These are phyloP conservation scores for Drosophila trapezifrons DNA, from an alignment of 1,140 invertebrate genomes.

Conservation along the genomic window DNA sequence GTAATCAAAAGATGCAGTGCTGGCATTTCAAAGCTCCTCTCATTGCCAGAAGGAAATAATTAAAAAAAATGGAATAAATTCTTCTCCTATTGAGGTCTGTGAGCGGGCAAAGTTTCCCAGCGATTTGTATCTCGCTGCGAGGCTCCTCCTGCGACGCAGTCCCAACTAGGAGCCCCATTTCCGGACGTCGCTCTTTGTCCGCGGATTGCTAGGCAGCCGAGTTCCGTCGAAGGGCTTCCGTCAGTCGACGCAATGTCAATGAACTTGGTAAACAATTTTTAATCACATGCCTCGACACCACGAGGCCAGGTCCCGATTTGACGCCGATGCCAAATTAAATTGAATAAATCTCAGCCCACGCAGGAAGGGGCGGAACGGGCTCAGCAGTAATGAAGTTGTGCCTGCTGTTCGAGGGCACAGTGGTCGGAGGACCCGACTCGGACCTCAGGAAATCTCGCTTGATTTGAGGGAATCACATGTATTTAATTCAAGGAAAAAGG, in stretches of 20 bases:
- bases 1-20: not conserved
- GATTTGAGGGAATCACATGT: not conserved
- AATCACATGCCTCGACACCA: conserved; percentile 62
- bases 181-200: conserved; percentile 21
- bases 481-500: too few species aligned
- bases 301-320: conserved; percentile 22
- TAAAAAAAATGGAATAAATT: not conserved
- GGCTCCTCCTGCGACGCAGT: not conserved
- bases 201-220: conserved; percentile 61
- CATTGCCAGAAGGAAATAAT: not conserved
- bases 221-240: conserved; percentile 21
- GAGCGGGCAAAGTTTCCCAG: not conserved
- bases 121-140: not conserved
- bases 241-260: conserved; percentile 55
- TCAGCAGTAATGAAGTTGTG: conserved; percentile 59
- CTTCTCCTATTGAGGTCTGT: not conserved
- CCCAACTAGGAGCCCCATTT: conserved; percentile 3
- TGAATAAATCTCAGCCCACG: conserved; percentile 75
- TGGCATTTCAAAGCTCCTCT: not conserved
- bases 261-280: conserved; percentile 82
- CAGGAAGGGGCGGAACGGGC: conserved; percentile 1
- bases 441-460: not conserved
- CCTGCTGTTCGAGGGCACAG: conserved; percentile 7
- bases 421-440: too few species aligned
- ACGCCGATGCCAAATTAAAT: conserved; percentile 78